phyloP scores from a whole-genome alignment of 1,140 invertebrate species.

The Thereuonema tuberculata region DNA sequence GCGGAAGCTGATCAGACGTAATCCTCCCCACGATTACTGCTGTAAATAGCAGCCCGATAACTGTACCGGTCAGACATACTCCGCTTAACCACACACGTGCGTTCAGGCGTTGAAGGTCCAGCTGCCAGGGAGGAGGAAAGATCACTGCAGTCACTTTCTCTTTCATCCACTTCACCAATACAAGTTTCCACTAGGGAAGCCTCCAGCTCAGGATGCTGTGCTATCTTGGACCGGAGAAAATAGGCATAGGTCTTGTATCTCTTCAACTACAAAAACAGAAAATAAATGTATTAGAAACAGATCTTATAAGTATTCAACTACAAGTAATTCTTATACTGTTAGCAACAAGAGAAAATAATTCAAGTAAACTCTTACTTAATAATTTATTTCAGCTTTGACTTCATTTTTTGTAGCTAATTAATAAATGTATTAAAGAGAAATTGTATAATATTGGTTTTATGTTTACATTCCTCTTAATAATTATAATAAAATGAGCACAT shows the following conservation, averaged over 20 bases:
- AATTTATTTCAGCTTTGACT: no score
- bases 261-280: slow-evolving; percentile 50
- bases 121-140: slow-evolving; percentile 31
- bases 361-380: no score
- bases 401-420: no score
- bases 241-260: slow-evolving; percentile 74
- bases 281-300: slow-evolving; percentile 8
- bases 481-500: no score
- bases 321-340: no score
- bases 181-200: slow-evolving; percentile 48
- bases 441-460: no score
- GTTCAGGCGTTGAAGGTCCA: slow-evolving; percentile 16
- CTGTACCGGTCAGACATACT: slow-evolving; percentile 61
- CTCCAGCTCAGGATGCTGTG: slow-evolving; percentile 46
- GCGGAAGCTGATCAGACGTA: slow-evolving; percentile 2
- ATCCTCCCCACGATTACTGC: slow-evolving; percentile 37
- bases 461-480: no score
- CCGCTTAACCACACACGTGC: slow-evolving; percentile 33
- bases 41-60: slow-evolving; percentile 56
- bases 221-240: slow-evolving; percentile 57
- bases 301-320: no score
- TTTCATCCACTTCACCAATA: slow-evolving; percentile 61
- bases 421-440: no score
- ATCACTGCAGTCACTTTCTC: slow-evolving; percentile 21
- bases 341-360: no score